Percentiles rank a stretch among this genome's conserved stretches.
Conservation (phyloP, 2,113 vertebrate genomes). For the Eclectus roratus region DNA sequence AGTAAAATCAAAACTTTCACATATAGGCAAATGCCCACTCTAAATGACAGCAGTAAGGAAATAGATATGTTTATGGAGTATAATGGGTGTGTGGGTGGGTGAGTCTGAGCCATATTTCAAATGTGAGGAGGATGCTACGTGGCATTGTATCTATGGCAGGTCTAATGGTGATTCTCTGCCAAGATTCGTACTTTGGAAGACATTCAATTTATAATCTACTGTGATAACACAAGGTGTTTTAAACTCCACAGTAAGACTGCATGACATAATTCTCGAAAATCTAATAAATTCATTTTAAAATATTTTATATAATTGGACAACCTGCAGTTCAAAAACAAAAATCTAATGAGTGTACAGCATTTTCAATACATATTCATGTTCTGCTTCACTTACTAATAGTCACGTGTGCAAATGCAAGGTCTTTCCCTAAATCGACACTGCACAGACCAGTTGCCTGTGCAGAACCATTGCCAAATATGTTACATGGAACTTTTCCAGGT, state of each 20-base stretch:
- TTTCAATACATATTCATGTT: background rate
- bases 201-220: background rate
- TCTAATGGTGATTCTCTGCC: background rate
- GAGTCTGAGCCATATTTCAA: background rate
- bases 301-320: background rate
- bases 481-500: conserved; percentile 13
- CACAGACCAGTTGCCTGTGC: background rate
- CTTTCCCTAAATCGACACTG: background rate
- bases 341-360: background rate
- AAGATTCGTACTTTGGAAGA: background rate
- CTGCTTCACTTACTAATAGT: background rate
- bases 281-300: background rate
- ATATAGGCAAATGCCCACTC: background rate
- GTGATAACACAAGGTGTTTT: background rate
- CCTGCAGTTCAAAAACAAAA: background rate
- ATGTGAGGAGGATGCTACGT: background rate
- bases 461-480: conserved; percentile 16
- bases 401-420: background rate
- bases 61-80: background rate
- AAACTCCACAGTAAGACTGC: background rate
- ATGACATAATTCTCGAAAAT: background rate
- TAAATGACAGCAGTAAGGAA: background rate
- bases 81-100: background rate
- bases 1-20: background rate
- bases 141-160: background rate